These are phyloP conservation scores for Cheirogaleus major DNA, from an alignment of 2,797 vertebrate species.

Conservation along the genomic window DNA sequence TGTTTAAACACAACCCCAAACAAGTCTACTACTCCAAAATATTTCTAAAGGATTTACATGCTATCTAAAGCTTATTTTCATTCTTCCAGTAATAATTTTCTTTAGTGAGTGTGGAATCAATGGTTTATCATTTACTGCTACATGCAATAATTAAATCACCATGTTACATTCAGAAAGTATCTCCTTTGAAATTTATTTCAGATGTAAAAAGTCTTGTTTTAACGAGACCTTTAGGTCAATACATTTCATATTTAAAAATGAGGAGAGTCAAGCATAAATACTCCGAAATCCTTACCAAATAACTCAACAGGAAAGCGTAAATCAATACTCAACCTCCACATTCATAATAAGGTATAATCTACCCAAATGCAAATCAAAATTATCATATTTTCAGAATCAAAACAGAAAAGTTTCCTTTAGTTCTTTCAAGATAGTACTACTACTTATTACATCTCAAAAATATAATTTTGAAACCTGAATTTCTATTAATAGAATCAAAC, in stretches of 20 bases:
- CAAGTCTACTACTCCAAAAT: not conserved
- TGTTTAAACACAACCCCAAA: slow-evolving; percentile 19
- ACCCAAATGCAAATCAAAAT: slow-evolving; percentile 10
- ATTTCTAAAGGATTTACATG: not conserved
- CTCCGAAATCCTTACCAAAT: slow-evolving; percentile 12
- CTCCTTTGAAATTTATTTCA: slow-evolving; percentile 30
- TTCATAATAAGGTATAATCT: not conserved
- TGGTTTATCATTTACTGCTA: not conserved
- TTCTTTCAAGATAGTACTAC: not conserved
- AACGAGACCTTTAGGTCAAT: too few species aligned
- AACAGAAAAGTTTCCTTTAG: not conserved
- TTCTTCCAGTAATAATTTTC: not conserved
- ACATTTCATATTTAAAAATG: slow-evolving; percentile 44
- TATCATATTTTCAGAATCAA: slow-evolving; percentile 18
- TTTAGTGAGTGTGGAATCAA: not conserved
- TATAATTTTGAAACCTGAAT: slow-evolving; percentile 20
- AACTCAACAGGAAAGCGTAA: not conserved
- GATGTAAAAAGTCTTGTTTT: not conserved
- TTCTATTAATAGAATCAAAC: not conserved
- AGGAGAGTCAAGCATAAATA: not conserved
- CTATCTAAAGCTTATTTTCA: not conserved
- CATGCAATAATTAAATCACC: not conserved
- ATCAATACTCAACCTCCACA: not conserved
- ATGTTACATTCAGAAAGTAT: slow-evolving; percentile 12
- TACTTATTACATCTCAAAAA: not conserved